Conservation (phyloP, 2,113 vertebrate genomes). For the Hydrolagus affinis region DNA sequence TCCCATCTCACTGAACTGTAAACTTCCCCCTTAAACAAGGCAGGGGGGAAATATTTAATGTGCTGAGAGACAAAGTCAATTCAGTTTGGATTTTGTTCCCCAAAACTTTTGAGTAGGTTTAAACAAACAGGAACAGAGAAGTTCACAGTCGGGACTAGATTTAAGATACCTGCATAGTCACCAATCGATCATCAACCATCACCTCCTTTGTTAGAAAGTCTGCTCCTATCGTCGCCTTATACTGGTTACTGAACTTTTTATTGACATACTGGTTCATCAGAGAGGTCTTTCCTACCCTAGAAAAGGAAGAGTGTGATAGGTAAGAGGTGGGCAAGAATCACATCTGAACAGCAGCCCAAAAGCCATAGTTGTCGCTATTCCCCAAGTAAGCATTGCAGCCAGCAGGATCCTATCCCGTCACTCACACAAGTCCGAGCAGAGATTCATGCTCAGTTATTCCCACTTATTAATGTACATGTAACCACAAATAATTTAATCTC, state of each 20-base stretch:
- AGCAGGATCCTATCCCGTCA: no score
- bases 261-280: constrained; percentile 99
- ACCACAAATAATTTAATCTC: no score
- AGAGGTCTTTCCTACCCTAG: constrained; percentile 92
- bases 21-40: no score
- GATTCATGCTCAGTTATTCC: no score
- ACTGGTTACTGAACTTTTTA: constrained; percentile 98
- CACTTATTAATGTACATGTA: no score
- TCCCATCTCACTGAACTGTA: no score
- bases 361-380: no score
- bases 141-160: no score
- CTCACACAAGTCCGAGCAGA: no score
- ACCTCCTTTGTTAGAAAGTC: constrained; percentile 98
- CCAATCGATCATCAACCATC: constrained; percentile 97
- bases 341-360: no score
- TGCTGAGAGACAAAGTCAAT: neutral
- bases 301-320: constrained; percentile 30
- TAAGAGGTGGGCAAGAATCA: neutral
- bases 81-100: neutral
- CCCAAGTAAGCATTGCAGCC: no score
- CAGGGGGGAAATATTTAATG: neutral
- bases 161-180: constrained; percentile 89
- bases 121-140: neutral
- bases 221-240: constrained; percentile 97
- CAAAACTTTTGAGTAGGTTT: no score